Evolutionary conservation across 2,797 vertebrate species (phyloP).

Genomic region (Morus bassanus): DNA sequence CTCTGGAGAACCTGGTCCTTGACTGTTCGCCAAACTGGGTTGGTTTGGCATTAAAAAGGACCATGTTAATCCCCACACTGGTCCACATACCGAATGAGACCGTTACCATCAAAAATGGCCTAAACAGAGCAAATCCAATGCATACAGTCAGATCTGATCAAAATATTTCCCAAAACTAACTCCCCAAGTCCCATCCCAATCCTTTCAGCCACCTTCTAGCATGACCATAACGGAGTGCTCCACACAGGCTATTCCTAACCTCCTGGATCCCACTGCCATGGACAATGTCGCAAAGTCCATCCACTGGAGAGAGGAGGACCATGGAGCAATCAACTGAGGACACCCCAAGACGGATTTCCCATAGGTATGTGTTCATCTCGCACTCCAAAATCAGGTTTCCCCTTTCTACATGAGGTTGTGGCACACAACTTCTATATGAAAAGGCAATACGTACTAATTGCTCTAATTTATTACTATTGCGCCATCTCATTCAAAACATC

Average conservation of each 20-base stretch:
- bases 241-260: not conserved
- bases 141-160: not conserved
- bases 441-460: not conserved
- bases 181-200: not conserved
- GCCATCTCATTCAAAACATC: not conserved
- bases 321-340: rapidly evolving
- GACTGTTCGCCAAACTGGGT: not conserved
- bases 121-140: not conserved
- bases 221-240: rapidly evolving
- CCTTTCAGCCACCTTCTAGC: not conserved
- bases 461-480: not conserved
- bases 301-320: not conserved
- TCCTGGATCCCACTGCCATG: rapidly evolving
- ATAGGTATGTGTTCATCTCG: rapidly evolving
- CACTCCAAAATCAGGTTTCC: not conserved
- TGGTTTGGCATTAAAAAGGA: not conserved
- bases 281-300: not conserved
- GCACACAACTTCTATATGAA: rapidly evolving
- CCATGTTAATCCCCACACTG: rapidly evolving
- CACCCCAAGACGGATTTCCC: rapidly evolving
- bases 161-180: not conserved
- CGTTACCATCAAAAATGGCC: not conserved
- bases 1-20: not conserved
- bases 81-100: not conserved
- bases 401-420: rapidly evolving